phyloP scores from a whole-genome alignment of 2,797 vertebrate genomes.

The Erpetoichthys calabaricus region DNA sequence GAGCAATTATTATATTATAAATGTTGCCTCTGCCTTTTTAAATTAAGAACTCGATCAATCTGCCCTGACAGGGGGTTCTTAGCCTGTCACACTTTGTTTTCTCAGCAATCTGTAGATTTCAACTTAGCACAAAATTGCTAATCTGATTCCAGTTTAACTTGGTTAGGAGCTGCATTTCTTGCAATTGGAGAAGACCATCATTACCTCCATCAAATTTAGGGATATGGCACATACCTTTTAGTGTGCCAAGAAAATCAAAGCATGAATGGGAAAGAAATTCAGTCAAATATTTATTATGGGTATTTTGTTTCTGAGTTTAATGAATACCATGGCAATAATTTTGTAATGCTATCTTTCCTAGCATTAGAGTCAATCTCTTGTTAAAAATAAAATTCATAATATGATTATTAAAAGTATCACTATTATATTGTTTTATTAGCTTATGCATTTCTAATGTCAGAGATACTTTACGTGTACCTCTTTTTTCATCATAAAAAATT shows the following conservation, averaged over 20 bases:
- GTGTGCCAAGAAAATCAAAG: neutral
- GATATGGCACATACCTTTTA: neutral
- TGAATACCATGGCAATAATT: too few species aligned
- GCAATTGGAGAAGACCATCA: slow-evolving; percentile 23
- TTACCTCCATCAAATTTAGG: slow-evolving; percentile 2
- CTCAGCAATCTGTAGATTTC: slow-evolving; percentile 68
- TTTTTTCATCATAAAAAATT: too few species aligned
- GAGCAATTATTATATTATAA: slow-evolving; percentile 75
- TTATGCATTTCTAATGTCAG: too few species aligned
- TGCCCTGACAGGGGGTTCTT: slow-evolving; percentile 53
- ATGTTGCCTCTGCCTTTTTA: slow-evolving; percentile 55
- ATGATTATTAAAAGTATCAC: too few species aligned
- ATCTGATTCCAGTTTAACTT: slow-evolving; percentile 69
- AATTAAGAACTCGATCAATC: slow-evolving; percentile 72
- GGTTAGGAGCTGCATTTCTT: slow-evolving; percentile 53
- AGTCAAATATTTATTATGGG: too few species aligned
- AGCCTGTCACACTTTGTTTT: slow-evolving; percentile 63
- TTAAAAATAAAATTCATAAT: too few species aligned
- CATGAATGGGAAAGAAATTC: too few species aligned
- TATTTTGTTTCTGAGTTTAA: too few species aligned
- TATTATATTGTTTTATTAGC: too few species aligned
- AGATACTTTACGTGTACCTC: too few species aligned
- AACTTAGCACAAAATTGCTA: slow-evolving; percentile 75
- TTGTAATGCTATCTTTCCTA: too few species aligned
- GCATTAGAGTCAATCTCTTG: too few species aligned